Base-by-base conservation (phyloP, 2,888 invertebrate species). In the Mesorhabditis belari region DNA sequence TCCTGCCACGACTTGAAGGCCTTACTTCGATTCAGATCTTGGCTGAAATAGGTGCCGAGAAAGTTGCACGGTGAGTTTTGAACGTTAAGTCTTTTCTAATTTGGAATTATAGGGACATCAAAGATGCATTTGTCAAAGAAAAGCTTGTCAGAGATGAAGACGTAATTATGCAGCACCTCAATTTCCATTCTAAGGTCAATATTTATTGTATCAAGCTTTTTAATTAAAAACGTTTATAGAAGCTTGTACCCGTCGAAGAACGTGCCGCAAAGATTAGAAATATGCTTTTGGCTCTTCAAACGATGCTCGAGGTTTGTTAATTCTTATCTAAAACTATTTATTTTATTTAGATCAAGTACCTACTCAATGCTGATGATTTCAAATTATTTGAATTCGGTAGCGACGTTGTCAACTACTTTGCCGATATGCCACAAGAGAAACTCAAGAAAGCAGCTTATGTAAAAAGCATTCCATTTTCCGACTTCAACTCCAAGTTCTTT, bases 1-100 rank as follows among this genome's bases (percentile, higher is more conserved):
- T 28, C 25, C 61, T 64, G 27, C 64, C 64, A 2, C 61, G 61
- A 28, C 56, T 64, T 21, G 64, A 64, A 50, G 56, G 24, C 2
- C 52, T 62, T 35, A 61, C 61, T 9, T 55, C 61, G 5, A 58
- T 64, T n/a, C 61, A 61, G 26, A 53, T 64, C 12, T 51, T 61
- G 2, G 29, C 60, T 19, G 64, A 64, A 29, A 61, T 64, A 44
- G 64, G 64, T 5, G 26, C 60, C n/a, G 64, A 64, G 28, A 35
- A 54, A n/a, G 58, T 64, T 50, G 26, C 51, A 25, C 44, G 63
- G 63, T 60, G 19, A 21, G 51, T 29, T n/a, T n/a, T n/a, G n/a
- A n/a, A n/a, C n/a, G n/a, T n/a, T n/a, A n/a, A n/a, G 17, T 50
- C 17, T 29, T n/a, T n/a, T 26, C 4, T 24, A 27, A 4, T 19